phyloP scores from a whole-genome alignment of 2,888 invertebrate genomes.

The Scrobipalpa atriplicella region DNA sequence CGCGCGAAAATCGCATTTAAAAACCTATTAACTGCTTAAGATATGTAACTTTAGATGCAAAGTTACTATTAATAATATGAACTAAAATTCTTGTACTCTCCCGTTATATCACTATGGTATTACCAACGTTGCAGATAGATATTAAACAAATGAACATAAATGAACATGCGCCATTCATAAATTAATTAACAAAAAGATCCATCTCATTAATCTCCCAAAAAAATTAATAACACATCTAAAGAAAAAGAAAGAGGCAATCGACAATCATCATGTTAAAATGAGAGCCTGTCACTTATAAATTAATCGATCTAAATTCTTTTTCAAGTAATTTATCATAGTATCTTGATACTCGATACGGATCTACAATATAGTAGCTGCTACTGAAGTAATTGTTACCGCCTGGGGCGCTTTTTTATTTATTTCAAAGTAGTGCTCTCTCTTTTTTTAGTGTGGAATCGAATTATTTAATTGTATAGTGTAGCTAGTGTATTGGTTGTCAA shows the following conservation, averaged over 20 bases:
- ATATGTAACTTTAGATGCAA: too few species aligned
- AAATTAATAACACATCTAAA: slow-evolving; percentile 54
- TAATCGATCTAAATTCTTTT: slow-evolving; percentile 35
- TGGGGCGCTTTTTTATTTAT: slow-evolving; percentile 44
- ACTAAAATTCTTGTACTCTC: too few species aligned
- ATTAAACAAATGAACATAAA: background rate
- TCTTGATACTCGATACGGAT: slow-evolving; percentile 24
- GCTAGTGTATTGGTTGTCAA: slow-evolving; percentile 30
- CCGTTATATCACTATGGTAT: too few species aligned
- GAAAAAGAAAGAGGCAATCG: slow-evolving; percentile 49
- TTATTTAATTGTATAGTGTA: slow-evolving; percentile 24
- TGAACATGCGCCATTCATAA: background rate
- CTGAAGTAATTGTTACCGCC: slow-evolving; percentile 61
- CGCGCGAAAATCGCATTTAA: too few species aligned
- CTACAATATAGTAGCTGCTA: slow-evolving; percentile 52
- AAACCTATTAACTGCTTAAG: too few species aligned
- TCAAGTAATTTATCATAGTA: slow-evolving; percentile 25
- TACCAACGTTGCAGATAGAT: too few species aligned
- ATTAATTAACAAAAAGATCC: slow-evolving; percentile 20
- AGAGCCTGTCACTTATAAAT: slow-evolving; percentile 53
- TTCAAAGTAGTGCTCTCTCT: slow-evolving; percentile 38
- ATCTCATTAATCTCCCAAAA: slow-evolving; percentile 36
- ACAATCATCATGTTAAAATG: slow-evolving; percentile 55
- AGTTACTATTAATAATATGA: too few species aligned
- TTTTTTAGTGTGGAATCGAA: slow-evolving; percentile 25